phyloP scores from a whole-genome alignment of 2,888 invertebrate species.

The Cylloceria caligata region DNA sequence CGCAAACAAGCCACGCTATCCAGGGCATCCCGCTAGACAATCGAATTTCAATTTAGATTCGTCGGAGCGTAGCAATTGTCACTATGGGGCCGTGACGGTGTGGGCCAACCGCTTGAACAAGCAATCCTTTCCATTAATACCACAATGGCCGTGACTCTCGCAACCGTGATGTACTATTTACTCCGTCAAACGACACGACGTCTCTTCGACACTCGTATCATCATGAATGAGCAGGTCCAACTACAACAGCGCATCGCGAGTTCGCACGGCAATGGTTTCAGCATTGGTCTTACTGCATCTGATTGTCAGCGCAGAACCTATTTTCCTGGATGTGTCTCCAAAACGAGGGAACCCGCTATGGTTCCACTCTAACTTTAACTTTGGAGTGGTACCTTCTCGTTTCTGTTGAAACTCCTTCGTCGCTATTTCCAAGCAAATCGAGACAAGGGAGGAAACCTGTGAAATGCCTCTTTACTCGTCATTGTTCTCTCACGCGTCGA shows the following conservation, averaged over 20 bases:
- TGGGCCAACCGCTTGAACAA: constrained; percentile 80
- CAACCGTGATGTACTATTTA: constrained; percentile 58
- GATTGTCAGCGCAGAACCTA: constrained; percentile 21
- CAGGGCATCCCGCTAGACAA: constrained; percentile 77
- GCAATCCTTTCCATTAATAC: constrained; percentile 83
- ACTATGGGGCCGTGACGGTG: constrained; percentile 45
- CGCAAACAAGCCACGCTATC: constrained; percentile 55
- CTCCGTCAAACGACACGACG: constrained; percentile 53
- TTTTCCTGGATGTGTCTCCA: constrained; percentile 31
- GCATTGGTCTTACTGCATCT: constrained; percentile 2
- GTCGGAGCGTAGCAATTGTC: constrained; percentile 76
- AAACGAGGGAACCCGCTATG: constrained; percentile 6
- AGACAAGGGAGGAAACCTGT: constrained; percentile 1
- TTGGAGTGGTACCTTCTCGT: neutral
- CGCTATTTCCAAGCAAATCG: constrained; percentile 23
- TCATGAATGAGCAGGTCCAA: constrained; percentile 10
- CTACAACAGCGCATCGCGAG: constrained; percentile 11
- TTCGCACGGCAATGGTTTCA: constrained; percentile 7
- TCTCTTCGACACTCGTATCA: constrained; percentile 37
- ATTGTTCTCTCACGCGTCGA: constrained; percentile 11
- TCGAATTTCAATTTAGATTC: constrained; percentile 83
- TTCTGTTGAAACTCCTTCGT: neutral
- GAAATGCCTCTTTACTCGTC: constrained; percentile 29
- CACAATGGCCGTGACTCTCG: constrained; percentile 77
- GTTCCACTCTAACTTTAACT: constrained; percentile 16